Percentiles rank a stretch among this genome's conserved stretches.
Evolutionary conservation across 2,888 invertebrate genomes (phyloP).

Genomic region (Urechis unicinctus): DNA sequence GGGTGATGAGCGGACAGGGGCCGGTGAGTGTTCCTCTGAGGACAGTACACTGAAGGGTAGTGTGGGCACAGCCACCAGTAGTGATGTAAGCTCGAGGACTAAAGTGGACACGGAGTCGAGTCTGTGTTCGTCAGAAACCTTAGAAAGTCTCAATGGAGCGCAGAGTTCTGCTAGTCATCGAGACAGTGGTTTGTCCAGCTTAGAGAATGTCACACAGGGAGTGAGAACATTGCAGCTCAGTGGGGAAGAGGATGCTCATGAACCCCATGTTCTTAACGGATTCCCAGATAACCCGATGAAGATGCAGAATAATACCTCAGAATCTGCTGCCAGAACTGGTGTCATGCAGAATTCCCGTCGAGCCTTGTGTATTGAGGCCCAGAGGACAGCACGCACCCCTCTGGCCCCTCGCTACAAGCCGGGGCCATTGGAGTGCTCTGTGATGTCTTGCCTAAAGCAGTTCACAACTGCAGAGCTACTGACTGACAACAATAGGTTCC

Average conservation of each 20-base stretch:
- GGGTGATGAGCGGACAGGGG: too few species aligned
- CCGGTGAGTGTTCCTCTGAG: slow-evolving; percentile 1
- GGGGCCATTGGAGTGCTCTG: slow-evolving; percentile 54
- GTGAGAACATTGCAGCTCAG: neutral
- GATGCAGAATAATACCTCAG: neutral
- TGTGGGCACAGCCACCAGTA: neutral
- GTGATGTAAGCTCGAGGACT: neutral
- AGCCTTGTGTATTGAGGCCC: neutral
- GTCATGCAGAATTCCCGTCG: too few species aligned
- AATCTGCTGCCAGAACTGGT: neutral
- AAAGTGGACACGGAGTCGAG: neutral
- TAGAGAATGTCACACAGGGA: neutral
- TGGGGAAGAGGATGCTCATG: too few species aligned
- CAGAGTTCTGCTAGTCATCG: neutral
- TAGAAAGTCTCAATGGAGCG: neutral
- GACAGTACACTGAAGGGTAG: slow-evolving; percentile 1
- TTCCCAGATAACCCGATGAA: too few species aligned
- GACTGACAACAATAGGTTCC: slow-evolving; percentile 86
- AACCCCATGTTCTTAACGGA: too few species aligned
- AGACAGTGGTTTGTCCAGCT: too few species aligned
- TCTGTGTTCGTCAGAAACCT: neutral
- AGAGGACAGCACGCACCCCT: slow-evolving; percentile 11
- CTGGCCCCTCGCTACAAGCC: slow-evolving; percentile 54
- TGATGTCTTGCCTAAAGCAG: slow-evolving; percentile 83
- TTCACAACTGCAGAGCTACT: slow-evolving; percentile 87